Percentiles rank a stretch among this genome's conserved stretches.
These are phyloP conservation scores for Chunga burmeisteri DNA, from an alignment of 2,113 vertebrate genomes.

Conservation along the genomic window DNA sequence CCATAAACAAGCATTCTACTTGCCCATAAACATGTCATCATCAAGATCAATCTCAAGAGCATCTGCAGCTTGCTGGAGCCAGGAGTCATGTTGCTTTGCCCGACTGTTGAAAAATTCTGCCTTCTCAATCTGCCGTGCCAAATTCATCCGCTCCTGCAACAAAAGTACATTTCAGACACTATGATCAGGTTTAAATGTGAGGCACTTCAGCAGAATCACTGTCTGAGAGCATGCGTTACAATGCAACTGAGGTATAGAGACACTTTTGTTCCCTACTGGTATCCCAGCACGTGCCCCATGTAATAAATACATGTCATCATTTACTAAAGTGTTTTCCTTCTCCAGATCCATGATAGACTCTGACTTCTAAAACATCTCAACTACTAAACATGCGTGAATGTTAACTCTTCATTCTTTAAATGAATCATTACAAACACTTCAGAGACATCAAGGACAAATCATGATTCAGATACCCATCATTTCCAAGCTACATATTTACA, in stretches of 20 bases:
- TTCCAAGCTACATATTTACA: not conserved
- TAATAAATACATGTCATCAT: not conserved
- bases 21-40: slow-evolving; percentile 78
- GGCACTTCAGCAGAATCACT: not conserved
- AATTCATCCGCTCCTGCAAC: slow-evolving; percentile 84
- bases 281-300: not conserved
- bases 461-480: not conserved
- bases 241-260: not conserved
- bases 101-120: slow-evolving; percentile 88
- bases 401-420: not conserved
- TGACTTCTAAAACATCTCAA: not conserved
- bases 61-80: slow-evolving; percentile 90
- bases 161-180: not conserved
- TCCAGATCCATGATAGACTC: not conserved
- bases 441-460: not conserved
- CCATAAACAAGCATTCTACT: not conserved
- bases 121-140: slow-evolving; percentile 91
- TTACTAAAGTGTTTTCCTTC: not conserved
- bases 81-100: slow-evolving; percentile 92
- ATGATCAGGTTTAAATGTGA: not conserved
- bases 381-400: not conserved
- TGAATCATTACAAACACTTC: not conserved
- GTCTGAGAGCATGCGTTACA: not conserved
- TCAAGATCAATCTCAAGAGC: slow-evolving; percentile 92
- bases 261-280: not conserved